These are phyloP conservation scores for Polypterus senegalus DNA, from an alignment of 2,113 vertebrate species.

Conservation along the genomic window DNA sequence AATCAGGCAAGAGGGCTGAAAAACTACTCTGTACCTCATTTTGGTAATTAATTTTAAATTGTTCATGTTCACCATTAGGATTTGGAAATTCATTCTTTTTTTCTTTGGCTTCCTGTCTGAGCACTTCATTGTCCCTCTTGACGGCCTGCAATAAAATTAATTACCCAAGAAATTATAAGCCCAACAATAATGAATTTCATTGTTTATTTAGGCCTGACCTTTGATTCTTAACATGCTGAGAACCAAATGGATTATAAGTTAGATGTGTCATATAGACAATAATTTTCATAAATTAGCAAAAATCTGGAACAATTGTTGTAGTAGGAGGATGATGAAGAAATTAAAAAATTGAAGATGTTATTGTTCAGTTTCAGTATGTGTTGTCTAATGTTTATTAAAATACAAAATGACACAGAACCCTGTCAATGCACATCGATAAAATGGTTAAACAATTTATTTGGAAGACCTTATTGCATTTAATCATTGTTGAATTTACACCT, in stretches of 20 bases:
- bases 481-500: too few species aligned
- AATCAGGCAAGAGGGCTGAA: too few species aligned
- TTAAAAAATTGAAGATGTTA: slow-evolving; percentile 72
- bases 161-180: slow-evolving; percentile 94
- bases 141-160: slow-evolving; percentile 98
- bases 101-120: slow-evolving; percentile 69
- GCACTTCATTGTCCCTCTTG: slow-evolving; percentile 86
- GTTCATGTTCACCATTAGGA: slow-evolving; percentile 62
- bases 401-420: neutral
- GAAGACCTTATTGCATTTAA: too few species aligned
- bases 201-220: slow-evolving; percentile 87
- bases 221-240: slow-evolving; percentile 73
- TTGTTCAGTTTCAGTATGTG: slow-evolving; percentile 79
- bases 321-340: slow-evolving; percentile 71
- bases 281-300: slow-evolving; percentile 96
- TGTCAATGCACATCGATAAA: too few species aligned
- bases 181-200: slow-evolving; percentile 90
- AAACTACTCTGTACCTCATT: slow-evolving; percentile 48
- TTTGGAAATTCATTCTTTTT: slow-evolving; percentile 70
- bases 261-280: slow-evolving; percentile 88
- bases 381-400: slow-evolving; percentile 59
- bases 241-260: slow-evolving; percentile 81
- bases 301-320: slow-evolving; percentile 56
- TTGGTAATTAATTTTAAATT: slow-evolving; percentile 57
- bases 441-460: too few species aligned